Evolutionary conservation across 2,888 invertebrate species (phyloP), one percentile per base, ranked within the genome.

Genomic region (Drosophila putrida): DNA sequence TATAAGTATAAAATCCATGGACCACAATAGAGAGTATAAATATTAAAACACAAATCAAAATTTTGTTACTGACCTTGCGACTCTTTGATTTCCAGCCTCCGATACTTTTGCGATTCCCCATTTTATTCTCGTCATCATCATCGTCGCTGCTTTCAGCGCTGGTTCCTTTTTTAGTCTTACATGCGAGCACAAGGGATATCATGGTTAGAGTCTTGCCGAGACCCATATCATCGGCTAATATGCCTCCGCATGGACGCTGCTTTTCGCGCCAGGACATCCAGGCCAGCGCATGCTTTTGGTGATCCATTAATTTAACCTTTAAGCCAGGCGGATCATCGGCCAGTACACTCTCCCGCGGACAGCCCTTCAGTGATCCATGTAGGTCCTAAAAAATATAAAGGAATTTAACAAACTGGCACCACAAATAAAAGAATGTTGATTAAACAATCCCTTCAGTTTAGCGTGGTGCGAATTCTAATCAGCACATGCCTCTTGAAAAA

Each of bases 201-300:
- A 97, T 96, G 0, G 96, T 96, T 31, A 97, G 92, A 0, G 97
- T 97, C 92, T 97, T 97, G 10, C 93, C 93, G n/a, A 93, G 78
- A 2, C 93, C 93, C 93, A 93, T 93, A 61, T 93, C 93, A 84
- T 92, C 93, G 94, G 97, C 97, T 53, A 98, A 93, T 78, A 98
- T 96, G 11, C 98, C 98, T 0, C 98, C 98, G 38, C 95, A 93
- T 0, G 97, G 96, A 57, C 95, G 95, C 91, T 97, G 96, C n/a
- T 93, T 93, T 93, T 99, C 99, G 15, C 98, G 93, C 98, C 98
- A 98, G 25, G 94, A 88, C 85, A 99, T 93, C 98, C 98, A 99
- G 10, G 96, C 94, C 0, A 99, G 93, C 0, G 97, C 98, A 85
- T 96, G 95, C 73, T 94, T 94, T 92, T 98, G 98, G 93, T 98